A percentile compares a stretch with the other conserved stretches of the same genome.
Evolutionary conservation across 2,113 vertebrate genomes (phyloP).

Genomic region (Crotalus viridis): DNA sequence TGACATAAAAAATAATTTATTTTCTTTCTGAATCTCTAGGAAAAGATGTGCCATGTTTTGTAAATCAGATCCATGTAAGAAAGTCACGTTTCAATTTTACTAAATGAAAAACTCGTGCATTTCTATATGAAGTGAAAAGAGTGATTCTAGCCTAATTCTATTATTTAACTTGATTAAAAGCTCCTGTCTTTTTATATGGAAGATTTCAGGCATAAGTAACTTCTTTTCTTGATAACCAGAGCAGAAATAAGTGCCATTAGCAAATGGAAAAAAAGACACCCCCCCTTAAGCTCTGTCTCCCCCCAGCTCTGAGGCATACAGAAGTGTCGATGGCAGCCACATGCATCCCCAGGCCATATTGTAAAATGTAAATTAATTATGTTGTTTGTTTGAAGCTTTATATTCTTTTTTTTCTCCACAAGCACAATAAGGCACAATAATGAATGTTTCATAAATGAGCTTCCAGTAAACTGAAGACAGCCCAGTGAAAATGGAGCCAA

Average conservation of each 20-base stretch:
- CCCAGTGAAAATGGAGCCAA: neutral
- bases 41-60: neutral
- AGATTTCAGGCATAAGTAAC: neutral
- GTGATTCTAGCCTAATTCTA: neutral
- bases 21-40: neutral
- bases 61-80: neutral
- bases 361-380: neutral
- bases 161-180: neutral
- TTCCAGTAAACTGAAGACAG: neutral
- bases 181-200: neutral
- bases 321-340: neutral
- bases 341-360: neutral
- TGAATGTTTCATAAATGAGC: neutral
- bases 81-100: neutral
- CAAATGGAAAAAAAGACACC: neutral
- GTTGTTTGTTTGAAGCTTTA: neutral
- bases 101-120: neutral
- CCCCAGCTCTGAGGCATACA: neutral
- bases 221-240: neutral
- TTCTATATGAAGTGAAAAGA: neutral
- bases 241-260: neutral
- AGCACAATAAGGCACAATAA: neutral
- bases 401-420: neutral
- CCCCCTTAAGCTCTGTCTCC: neutral
- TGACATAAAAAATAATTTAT: neutral